phyloP scores from a whole-genome alignment of 2,797 vertebrate species.

The Mormyrops attenuatus region DNA sequence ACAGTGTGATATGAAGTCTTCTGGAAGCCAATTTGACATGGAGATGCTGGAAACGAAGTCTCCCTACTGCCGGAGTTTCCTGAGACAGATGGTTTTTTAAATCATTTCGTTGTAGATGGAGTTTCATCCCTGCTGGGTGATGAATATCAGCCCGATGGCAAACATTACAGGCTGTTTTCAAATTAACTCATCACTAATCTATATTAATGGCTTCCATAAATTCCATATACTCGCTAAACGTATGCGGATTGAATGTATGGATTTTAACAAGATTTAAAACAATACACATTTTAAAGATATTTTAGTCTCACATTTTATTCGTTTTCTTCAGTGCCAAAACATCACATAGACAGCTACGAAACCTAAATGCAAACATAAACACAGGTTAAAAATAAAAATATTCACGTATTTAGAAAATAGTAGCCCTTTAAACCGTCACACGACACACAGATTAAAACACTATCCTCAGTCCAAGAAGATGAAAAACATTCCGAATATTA shows the following conservation, averaged over 20 bases:
- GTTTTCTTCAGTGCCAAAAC: conserved; percentile 15
- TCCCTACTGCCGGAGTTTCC: neutral
- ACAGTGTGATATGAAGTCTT: neutral
- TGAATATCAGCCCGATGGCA: neutral
- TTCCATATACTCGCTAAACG: neutral
- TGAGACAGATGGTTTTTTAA: neutral
- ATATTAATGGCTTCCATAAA: neutral
- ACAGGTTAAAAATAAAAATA: conserved; percentile 13
- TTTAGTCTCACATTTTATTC: conserved; percentile 13
- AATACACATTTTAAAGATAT: neutral
- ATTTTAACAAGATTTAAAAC: neutral
- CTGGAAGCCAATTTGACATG: neutral
- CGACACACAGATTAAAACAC: neutral
- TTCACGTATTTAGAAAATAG: conserved; percentile 23
- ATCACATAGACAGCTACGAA: neutral
- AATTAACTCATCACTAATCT: neutral
- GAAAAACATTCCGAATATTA: neutral
- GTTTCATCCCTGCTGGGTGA: neutral
- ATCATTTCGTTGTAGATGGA: neutral
- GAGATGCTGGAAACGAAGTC: neutral
- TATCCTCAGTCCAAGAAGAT: neutral
- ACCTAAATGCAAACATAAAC: conserved; percentile 7
- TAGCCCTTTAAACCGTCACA: conserved; percentile 26
- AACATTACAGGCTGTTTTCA: neutral
- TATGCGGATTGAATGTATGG: neutral